Percentiles rank a stretch among this genome's conserved stretches.
Evolutionary conservation across 1,140 invertebrate genomes (phyloP).

Genomic region (Drosophila hydei): DNA sequence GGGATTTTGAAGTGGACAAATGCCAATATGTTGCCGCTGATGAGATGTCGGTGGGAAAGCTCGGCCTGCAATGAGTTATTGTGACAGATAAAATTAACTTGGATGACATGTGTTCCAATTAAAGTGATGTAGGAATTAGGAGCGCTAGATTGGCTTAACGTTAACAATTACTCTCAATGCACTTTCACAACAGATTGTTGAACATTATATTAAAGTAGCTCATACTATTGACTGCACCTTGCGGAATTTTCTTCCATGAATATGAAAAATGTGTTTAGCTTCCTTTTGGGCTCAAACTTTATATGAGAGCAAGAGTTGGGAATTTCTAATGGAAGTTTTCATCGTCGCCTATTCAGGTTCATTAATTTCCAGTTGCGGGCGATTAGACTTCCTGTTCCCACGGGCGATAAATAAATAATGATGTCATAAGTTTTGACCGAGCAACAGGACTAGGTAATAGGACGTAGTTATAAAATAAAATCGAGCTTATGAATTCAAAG

Average conservation of each 20-base stretch:
- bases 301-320: too few relatives aligned
- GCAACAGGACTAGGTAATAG: not conserved
- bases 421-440: not conserved
- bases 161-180: not conserved
- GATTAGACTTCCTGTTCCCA: too few relatives aligned
- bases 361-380: not conserved
- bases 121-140: constrained; percentile 21
- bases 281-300: too few relatives aligned
- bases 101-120: constrained; percentile 45
- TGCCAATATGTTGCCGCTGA: constrained; percentile 77
- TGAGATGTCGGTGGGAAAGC: constrained; percentile 73
- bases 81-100: constrained; percentile 37
- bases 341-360: not conserved
- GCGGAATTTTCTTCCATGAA: too few relatives aligned
- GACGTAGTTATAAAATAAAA: not conserved
- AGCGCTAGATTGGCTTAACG: not conserved
- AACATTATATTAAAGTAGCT: not conserved
- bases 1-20: constrained; percentile 64
- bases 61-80: constrained; percentile 51
- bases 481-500: constrained; percentile 18
- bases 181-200: not conserved
- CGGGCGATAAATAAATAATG: too few relatives aligned
- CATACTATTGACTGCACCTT: too few relatives aligned
- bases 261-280: too few relatives aligned
- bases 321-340: too few relatives aligned